These are phyloP conservation scores for Diogma glabrata DNA, from an alignment of 2,888 invertebrate species.

Conservation along the genomic window DNA sequence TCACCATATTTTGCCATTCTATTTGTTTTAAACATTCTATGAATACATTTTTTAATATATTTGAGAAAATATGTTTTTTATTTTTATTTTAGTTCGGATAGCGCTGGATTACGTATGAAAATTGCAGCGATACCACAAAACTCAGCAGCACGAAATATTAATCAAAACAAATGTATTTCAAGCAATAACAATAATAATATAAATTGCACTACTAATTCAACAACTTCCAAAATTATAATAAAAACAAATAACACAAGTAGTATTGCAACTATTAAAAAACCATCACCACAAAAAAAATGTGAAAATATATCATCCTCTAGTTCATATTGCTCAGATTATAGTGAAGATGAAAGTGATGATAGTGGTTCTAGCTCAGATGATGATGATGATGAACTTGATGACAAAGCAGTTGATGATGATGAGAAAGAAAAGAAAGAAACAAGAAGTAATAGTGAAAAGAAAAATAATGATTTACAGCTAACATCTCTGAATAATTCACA, in stretches of 20 bases:
- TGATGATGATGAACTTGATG: constrained; percentile 1
- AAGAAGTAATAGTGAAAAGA: constrained; percentile 31
- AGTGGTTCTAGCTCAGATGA: constrained; percentile 20
- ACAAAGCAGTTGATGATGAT: neutral
- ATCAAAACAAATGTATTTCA: constrained; percentile 14
- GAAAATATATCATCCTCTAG: constrained; percentile 17
- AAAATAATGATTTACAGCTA: constrained; percentile 13
- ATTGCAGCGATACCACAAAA: constrained; percentile 33
- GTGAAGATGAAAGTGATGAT: constrained; percentile 15
- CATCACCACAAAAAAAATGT: constrained; percentile 12
- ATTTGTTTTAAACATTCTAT: no score
- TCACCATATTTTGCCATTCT: no score
- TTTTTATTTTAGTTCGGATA: constrained; percentile 27
- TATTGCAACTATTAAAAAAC: constrained; percentile 11
- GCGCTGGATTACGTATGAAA: constrained; percentile 35
- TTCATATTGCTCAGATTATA: constrained; percentile 18
- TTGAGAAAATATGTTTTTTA: no score
- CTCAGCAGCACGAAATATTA: neutral
- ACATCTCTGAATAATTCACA: neutral
- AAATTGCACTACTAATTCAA: constrained; percentile 6
- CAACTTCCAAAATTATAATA: constrained; percentile 7
- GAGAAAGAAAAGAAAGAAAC: neutral
- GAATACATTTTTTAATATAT: no score
- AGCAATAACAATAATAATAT: constrained; percentile 16
- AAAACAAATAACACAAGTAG: constrained; percentile 18